phyloP scores from a whole-genome alignment of 2,113 vertebrate species.

The Nannospalax galili region DNA sequence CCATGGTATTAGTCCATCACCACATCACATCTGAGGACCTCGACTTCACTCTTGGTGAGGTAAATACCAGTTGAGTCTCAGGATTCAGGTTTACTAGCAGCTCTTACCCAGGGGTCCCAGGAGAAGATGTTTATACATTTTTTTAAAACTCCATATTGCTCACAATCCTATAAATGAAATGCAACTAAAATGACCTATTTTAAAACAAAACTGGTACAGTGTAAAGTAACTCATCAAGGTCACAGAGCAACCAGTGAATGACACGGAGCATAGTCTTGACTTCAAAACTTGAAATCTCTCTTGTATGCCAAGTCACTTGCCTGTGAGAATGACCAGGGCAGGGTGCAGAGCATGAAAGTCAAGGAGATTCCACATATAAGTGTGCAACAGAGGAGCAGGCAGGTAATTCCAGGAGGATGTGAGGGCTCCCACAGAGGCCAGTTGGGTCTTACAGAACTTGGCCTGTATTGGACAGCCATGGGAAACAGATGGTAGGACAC shows the following conservation, averaged over 20 bases:
- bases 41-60: background rate
- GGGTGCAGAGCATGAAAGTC: background rate
- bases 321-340: background rate
- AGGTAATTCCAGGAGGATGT: background rate
- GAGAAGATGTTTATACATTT: background rate
- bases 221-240: background rate
- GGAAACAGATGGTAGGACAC: background rate
- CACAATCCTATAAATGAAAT: background rate
- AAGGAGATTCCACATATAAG: background rate
- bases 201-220: background rate
- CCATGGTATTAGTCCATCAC: background rate
- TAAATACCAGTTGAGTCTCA: accelerated
- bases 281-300: background rate
- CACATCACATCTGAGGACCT: background rate
- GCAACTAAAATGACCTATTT: background rate
- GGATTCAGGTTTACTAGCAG: background rate
- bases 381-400: background rate
- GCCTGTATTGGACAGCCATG: background rate
- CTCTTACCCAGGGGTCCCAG: background rate
- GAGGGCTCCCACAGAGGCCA: background rate
- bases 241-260: background rate
- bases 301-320: background rate
- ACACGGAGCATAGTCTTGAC: no score
- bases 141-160: background rate
- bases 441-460: background rate